Evolutionary conservation across 2,113 vertebrate species (phyloP), one percentile per base, ranked within the genome.

Genomic region (Fulica atra): DNA sequence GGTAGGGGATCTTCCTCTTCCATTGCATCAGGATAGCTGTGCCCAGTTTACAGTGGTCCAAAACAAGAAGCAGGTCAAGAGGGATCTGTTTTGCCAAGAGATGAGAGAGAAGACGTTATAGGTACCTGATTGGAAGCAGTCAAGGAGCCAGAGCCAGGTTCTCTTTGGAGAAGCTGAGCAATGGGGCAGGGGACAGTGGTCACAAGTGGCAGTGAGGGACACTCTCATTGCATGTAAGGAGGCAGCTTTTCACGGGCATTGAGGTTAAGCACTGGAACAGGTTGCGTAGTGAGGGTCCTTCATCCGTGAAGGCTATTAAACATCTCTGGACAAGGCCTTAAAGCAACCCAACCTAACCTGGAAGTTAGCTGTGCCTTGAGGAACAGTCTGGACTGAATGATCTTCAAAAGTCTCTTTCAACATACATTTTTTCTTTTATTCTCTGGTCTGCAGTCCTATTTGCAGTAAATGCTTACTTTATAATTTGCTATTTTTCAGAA

Each of bases 61-160:
- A 64, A 87, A 68, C 11, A 85, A 44, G 53, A 50, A 56, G 24
- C 25, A 71, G 40, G 33, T 79, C 29, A 88, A 79, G n/a, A 68
- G 63, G 10, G 19, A 18, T 44, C 42, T 51, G 5, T n/a, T 77
- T 56, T 86, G 9, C 13, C 40, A 79, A 53, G 42, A 79, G 61
- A 29, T 0, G 1, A 61, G 42, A 31, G 42, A 64, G 42, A 40
- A 54, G 10, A 13, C 53, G 12, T 24, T 1, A 0, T 36, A 46
- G n/a, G 28, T 24, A 76, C 35, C 31, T 71, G 3, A 2, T 18
- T 53, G 48, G 38, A 36, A 61, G 26, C 51, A 59, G 16, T 11
- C 17, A 25, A 44, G 16, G 29, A 68, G 19, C 16, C 26, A 64
- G 42, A 74, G 21, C 6, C 38, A n/a, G 70, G n/a, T 17, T 88